Percentiles rank a stretch among this genome's conserved stretches.
phyloP scores from a whole-genome alignment of 2,113 vertebrate species.

The Puffinus mauretanicus region DNA sequence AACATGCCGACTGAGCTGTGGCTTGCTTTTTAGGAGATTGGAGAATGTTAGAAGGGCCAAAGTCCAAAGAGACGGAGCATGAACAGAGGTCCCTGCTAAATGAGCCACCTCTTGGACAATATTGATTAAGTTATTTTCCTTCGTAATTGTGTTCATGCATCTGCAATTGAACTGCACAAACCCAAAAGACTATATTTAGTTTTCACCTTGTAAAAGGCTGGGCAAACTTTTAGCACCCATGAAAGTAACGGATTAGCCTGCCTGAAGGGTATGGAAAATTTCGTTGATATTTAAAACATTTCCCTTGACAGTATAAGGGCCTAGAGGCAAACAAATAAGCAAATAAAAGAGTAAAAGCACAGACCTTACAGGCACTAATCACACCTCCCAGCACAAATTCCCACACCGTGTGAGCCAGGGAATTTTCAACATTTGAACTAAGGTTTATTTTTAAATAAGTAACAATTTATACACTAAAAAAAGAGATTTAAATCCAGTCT shows the following conservation, averaged over 20 bases:
- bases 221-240: not conserved
- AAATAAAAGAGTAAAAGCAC: not conserved
- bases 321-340: not conserved
- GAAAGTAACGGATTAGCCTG: not conserved
- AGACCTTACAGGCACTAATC: not conserved
- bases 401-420: fast-evolving
- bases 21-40: not conserved
- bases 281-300: not conserved
- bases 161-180: not conserved
- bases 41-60: not conserved
- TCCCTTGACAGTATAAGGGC: not conserved
- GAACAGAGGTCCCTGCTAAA: not conserved
- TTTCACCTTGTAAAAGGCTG: not conserved
- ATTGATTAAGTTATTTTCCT: not conserved
- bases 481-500: not conserved
- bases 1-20: not conserved
- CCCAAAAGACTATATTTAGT: not conserved
- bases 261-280: not conserved
- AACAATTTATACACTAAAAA: not conserved
- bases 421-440: not conserved
- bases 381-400: not conserved
- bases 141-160: not conserved
- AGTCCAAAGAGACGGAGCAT: not conserved
- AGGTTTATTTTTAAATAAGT: not conserved
- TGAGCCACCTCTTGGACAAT: not conserved